phyloP scores from a whole-genome alignment of 2,888 invertebrate genomes.

The Sinopyrophorus schimmeli region DNA sequence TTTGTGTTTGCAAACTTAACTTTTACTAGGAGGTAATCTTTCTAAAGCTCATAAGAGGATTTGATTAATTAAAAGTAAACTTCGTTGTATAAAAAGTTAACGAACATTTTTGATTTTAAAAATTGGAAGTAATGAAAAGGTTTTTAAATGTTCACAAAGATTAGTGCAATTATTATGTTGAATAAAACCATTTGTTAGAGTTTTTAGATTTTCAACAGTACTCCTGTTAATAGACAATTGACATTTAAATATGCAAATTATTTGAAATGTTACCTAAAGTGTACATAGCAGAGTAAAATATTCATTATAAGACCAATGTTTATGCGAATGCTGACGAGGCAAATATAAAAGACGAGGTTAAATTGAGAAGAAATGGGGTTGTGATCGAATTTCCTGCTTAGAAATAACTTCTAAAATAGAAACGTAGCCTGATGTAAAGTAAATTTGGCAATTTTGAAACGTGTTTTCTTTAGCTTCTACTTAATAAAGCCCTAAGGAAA shows the following conservation, averaged over 20 bases:
- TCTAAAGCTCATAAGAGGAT: slow-evolving; percentile 7
- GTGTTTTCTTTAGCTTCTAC: too few relatives aligned
- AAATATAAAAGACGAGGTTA: slow-evolving; percentile 11
- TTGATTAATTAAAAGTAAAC: slow-evolving; percentile 8
- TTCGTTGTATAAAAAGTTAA: slow-evolving; percentile 1
- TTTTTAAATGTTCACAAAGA: neutral
- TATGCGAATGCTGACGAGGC: slow-evolving; percentile 6
- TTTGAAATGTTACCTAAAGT: slow-evolving; percentile 9
- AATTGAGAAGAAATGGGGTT: slow-evolving; percentile 7
- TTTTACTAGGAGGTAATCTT: neutral
- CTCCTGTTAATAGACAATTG: too few relatives aligned
- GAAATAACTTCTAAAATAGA: too few relatives aligned
- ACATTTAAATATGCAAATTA: too few relatives aligned
- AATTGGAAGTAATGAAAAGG: slow-evolving; percentile 2
- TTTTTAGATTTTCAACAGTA: too few relatives aligned
- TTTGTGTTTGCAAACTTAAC: too few relatives aligned
- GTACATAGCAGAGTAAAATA: slow-evolving; percentile 5
- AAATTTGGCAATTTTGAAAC: too few relatives aligned
- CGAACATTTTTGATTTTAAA: neutral
- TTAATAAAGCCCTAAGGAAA: too few relatives aligned
- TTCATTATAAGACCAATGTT: slow-evolving; percentile 9
- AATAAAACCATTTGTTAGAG: too few relatives aligned
- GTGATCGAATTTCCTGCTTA: slow-evolving; percentile 4
- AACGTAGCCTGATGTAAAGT: too few relatives aligned
- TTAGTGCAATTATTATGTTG: too few relatives aligned